Evolutionary conservation across 2,113 vertebrate genomes (phyloP).

Genomic region (Haplotaxodon microlepis): DNA sequence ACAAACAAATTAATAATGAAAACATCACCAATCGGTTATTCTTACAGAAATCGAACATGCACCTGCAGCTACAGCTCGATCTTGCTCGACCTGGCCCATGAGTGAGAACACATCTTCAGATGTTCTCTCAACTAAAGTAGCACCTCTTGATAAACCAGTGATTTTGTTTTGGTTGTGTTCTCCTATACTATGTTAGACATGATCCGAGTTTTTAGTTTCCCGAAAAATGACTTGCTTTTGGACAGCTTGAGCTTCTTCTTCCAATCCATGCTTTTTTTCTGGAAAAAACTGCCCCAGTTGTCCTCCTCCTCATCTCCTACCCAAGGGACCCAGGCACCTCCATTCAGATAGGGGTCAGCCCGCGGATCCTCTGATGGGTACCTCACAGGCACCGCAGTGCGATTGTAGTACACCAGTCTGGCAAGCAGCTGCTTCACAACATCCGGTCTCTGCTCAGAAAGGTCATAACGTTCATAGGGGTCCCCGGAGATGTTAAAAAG

Average conservation of each 20-base stretch:
- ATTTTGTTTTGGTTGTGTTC: background rate
- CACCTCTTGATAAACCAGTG: background rate
- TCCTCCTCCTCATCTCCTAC: conserved; percentile 83
- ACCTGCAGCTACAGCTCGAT: background rate
- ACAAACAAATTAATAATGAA: background rate
- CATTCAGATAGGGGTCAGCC: conserved; percentile 88
- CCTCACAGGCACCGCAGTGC: conserved; percentile 87
- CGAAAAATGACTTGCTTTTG: conserved; percentile 86
- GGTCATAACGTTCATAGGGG: conserved; percentile 86
- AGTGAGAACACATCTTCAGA: background rate
- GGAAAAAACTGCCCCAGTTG: conserved; percentile 51
- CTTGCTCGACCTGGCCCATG: background rate
- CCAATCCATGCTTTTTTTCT: conserved; percentile 68
- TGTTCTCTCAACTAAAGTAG: background rate
- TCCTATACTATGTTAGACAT: conserved; percentile 90
- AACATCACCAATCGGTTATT: background rate
- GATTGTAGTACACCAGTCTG: conserved; percentile 85
- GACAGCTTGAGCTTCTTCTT: conserved; percentile 80
- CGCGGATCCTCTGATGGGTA: conserved; percentile 90
- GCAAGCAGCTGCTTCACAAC: conserved; percentile 83
- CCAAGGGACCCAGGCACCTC: conserved; percentile 95
- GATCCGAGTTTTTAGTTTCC: conserved; percentile 86
- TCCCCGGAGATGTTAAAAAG: conserved; percentile 94
- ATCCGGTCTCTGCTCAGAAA: conserved; percentile 80
- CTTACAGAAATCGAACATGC: background rate